Base-by-base conservation (phyloP, 2,113 vertebrate species). In the Desmodus rotundus region DNA sequence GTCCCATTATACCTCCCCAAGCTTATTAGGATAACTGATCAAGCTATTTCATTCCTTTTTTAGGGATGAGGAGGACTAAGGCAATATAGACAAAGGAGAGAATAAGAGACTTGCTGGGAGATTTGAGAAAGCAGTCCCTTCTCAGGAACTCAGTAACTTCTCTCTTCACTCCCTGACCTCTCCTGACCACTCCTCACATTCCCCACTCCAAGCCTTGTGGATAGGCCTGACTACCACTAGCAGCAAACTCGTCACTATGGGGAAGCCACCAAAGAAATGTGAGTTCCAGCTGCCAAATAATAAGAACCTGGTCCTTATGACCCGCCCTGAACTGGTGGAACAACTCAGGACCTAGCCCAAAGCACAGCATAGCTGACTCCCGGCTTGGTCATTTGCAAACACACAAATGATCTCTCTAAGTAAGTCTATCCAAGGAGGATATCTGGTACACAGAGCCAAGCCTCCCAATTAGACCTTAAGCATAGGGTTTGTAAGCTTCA, bases 161-260 rank as follows among this genome's bases (percentile, higher is more conserved):
- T 54, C 33, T 82, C 45, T 80, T 38, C n/a, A 45, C 20, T 82
- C 26, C 7, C 26, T 58, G 28, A 56, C 19, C 5, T 82, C 28
- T 41, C 36, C 19, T 24, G 13, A 7, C 56, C 41, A 20, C 4
- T 13, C 0, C 10, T 26, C 3, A 52, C 4, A 12, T 17, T 3
- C 4, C 16, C 7, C 16, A 15, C 1, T 19, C 0, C 8, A 45
- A 38, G 38, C 12, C 63, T 45, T 5, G 0, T 4, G 41, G 65
- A 9, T 33, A 67, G 65, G 63, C 16, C 47, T 67, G 38, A 58
- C n/a, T 54, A 19, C 50, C 31, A n/a, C 20, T 22, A 26, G 26
- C 7, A 45, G 45, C 19, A 78, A 90, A 78, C 22, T n/a, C 74
- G 77, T 28, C 50, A 36, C 3, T 12, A 2, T 4, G 31, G 43